A percentile compares a stretch with the other conserved stretches of the same genome.
These are phyloP conservation scores for Drosophila rubida DNA, from an alignment of 2,888 invertebrate genomes.

Conservation along the genomic window DNA sequence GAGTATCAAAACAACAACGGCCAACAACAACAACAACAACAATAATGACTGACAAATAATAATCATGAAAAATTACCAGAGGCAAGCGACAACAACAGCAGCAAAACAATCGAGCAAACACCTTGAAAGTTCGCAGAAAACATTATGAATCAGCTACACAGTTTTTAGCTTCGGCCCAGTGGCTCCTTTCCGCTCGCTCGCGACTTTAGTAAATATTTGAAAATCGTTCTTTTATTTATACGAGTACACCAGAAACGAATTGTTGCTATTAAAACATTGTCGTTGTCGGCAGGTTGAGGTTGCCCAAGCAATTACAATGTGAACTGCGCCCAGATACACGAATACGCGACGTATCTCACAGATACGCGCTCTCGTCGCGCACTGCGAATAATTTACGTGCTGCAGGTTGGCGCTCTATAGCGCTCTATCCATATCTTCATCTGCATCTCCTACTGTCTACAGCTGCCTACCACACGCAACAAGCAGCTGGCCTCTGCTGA, in stretches of 20 bases:
- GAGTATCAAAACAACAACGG: conserved; percentile 51
- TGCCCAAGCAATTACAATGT: conserved; percentile 30
- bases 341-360: conserved; percentile 37
- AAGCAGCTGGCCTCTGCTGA: background rate
- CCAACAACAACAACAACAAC: too few species aligned
- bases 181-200: background rate
- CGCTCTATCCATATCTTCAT: conserved; percentile 42
- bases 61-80: conserved; percentile 67
- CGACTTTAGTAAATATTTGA: conserved; percentile 49
- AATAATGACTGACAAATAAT: conserved; percentile 67
- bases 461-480: background rate
- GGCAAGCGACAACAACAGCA: conserved; percentile 47
- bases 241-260: conserved; percentile 11
- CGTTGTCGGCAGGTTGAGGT: background rate
- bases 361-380: conserved; percentile 15
- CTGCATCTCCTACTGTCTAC: conserved; percentile 34
- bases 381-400: conserved; percentile 27
- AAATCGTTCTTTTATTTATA: conserved; percentile 24
- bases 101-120: conserved; percentile 55
- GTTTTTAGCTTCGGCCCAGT: background rate
- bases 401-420: conserved; percentile 32
- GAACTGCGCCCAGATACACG: conserved; percentile 14
- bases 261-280: conserved; percentile 10
- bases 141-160: conserved; percentile 56
- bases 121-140: conserved; percentile 67